Conservation (phyloP, 2,113 vertebrate genomes). For the Alaudala cheleensis region DNA sequence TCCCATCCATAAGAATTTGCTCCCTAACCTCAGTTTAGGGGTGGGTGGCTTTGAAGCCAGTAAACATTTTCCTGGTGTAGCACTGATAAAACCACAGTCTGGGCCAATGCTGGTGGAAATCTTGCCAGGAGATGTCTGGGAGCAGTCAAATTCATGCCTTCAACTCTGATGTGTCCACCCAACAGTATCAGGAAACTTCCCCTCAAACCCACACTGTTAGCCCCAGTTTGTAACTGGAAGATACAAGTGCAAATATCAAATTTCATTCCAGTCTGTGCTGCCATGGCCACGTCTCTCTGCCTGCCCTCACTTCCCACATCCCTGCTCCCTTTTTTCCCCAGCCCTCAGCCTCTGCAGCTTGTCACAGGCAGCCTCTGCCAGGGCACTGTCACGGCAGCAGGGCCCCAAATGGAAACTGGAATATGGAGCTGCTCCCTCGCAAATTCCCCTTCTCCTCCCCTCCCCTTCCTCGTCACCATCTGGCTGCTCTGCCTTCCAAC, state of each 20-base stretch:
- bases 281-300: background rate
- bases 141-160: background rate
- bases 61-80: background rate
- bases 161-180: background rate
- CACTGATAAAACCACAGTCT: background rate
- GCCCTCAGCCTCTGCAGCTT: background rate
- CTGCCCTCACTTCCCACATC: background rate
- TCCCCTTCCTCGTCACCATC: constrained; percentile 1
- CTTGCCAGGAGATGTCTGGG: background rate
- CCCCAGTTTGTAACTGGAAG: background rate
- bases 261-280: background rate
- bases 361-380: background rate
- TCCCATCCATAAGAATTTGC: background rate
- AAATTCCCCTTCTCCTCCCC: background rate
- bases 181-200: background rate
- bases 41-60: background rate
- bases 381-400: background rate
- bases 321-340: background rate
- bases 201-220: background rate
- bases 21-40: background rate
- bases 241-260: background rate
- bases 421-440: background rate
- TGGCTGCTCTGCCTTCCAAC: constrained; percentile 11
- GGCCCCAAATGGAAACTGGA: background rate
- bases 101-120: background rate